Evolutionary conservation across 2,797 vertebrate species (phyloP).

Genomic region (Megalops cyprinoides): DNA sequence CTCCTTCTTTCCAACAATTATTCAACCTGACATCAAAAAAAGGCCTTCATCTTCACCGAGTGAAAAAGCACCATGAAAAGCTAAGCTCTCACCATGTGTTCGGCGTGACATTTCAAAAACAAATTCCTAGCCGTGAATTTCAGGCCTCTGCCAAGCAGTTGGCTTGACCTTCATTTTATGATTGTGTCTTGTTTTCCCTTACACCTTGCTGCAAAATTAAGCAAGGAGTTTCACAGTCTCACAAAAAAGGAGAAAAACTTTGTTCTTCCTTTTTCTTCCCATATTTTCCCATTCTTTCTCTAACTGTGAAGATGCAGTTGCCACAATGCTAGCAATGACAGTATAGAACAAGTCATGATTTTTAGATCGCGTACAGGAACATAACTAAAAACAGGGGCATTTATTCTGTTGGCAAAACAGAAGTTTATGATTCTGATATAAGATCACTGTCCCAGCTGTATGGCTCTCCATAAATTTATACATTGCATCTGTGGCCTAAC

Average conservation of each 20-base stretch:
- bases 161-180: neutral
- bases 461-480: no score
- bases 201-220: constrained; percentile 9
- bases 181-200: no score
- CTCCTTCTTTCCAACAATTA: no score
- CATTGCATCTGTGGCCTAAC: no score
- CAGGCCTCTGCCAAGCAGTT: neutral
- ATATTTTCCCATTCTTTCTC: no score
- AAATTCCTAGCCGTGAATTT: neutral
- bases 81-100: no score
- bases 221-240: neutral
- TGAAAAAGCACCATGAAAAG: no score
- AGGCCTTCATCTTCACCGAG: no score
- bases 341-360: neutral
- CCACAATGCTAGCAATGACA: neutral
- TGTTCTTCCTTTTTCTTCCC: neutral
- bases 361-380: neutral
- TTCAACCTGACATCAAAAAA: no score
- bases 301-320: no score
- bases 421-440: no score
- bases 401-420: neutral
- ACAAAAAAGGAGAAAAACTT: neutral
- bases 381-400: neutral
- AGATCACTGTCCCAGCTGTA: no score
- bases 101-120: neutral